These are phyloP conservation scores for Dryococelus australis DNA, from an alignment of 2,888 invertebrate genomes.

Conservation along the genomic window DNA sequence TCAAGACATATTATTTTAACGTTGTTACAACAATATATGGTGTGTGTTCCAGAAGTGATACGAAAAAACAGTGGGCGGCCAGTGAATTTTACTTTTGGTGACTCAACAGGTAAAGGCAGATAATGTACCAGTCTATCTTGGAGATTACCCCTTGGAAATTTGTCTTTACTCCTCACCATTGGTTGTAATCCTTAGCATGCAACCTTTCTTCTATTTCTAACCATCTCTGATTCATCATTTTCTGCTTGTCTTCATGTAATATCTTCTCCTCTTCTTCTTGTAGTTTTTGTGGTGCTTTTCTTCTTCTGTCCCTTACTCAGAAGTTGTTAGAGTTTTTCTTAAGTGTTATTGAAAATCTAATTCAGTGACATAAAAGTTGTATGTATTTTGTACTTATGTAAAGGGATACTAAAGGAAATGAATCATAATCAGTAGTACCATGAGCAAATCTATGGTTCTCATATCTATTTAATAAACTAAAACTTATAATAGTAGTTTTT, in stretches of 20 bases:
- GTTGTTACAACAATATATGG: not conserved
- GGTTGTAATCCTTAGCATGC: not conserved
- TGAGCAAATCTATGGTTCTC: no score
- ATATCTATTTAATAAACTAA: no score
- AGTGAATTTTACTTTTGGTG: constrained; percentile 76
- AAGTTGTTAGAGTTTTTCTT: no score
- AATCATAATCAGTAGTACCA: no score
- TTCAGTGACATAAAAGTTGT: no score
- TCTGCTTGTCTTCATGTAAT: not conserved
- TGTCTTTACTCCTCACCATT: not conserved
- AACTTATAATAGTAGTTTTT: no score
- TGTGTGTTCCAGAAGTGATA: constrained; percentile 50
- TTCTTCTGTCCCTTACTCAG: not conserved
- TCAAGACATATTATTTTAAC: not conserved
- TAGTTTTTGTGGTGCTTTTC: not conserved
- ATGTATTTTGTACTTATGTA: no score
- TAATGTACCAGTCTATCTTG: not conserved
- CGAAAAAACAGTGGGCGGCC: constrained; percentile 49
- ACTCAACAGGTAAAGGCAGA: constrained; percentile 68
- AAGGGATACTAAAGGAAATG: no score
- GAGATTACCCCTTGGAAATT: not conserved
- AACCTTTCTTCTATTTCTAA: not conserved
- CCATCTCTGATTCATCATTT: not conserved
- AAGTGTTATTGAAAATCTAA: no score
- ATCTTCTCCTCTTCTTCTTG: not conserved